Base-by-base conservation (phyloP, 2,888 invertebrate genomes). In the Microplitis manilae region DNA sequence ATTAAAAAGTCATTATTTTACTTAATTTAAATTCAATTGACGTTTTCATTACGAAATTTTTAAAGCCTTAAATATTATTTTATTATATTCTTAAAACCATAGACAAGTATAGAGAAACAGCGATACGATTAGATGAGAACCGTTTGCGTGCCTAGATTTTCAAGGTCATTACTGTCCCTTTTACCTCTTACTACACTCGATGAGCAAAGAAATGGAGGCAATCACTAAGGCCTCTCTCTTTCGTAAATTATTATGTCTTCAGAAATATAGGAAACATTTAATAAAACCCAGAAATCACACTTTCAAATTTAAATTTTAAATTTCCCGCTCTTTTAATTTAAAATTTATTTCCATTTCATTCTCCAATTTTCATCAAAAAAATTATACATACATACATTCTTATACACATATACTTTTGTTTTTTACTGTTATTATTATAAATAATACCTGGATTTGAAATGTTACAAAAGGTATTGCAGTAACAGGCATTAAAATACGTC, bases 91-190 rank as follows among this genome's bases (percentile, higher is more conserved):
- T 50, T 30, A 13, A 59, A 15, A 61, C 71, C 60, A 71, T 76
- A 60, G 71, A 9, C 9, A 50, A 50, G 50, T 6, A 8, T 13
- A 7, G 13, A 62, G 65, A 65, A 73, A 30, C 60, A 59, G 50
- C 67, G 41, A 20, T 61, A 65, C 67, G 65, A 65, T 62, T 73
- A 72, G 73, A 77, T 77, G 77, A 77, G 77, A 77, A 77, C 77
- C 77, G 73, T 77, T 69, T 77, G 77, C 64, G 77, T 77, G 77
- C 69, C 77, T 77, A 77, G 77, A 73, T 77, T 77, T 77, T 77
- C 77, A 77, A 77, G 77, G 77, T 73, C 77, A 68, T 64, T 73
- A 74, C 73, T 77, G 73, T 77, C 77, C 77, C 77, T 77, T 77
- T 77, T 77, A 77, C 73, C 77, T 77, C 65, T 68, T 70, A 77